These are phyloP conservation scores for Hybognathus amarus DNA, from an alignment of 2,797 vertebrate species.

Conservation along the genomic window DNA sequence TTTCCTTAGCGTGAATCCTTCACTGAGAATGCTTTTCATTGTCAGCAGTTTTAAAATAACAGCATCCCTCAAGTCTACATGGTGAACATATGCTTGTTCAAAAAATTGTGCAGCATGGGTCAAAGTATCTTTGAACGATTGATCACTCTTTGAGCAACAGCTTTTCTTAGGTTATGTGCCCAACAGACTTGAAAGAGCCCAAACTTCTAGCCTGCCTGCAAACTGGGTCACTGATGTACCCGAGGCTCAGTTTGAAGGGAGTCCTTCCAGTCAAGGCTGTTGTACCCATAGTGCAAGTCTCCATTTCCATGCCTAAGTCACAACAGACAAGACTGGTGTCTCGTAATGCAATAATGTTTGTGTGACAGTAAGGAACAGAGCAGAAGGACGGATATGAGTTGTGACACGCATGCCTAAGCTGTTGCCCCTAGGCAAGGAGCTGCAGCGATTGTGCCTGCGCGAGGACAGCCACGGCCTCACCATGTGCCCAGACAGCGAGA, in stretches of 20 bases:
- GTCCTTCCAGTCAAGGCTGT: constrained; percentile 5
- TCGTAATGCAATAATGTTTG: constrained; percentile 43
- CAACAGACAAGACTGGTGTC: constrained; percentile 10
- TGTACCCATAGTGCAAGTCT: constrained; percentile 25
- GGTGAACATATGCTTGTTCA: neutral
- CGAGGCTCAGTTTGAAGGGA: constrained; percentile 17
- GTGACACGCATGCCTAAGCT: constrained; percentile 56
- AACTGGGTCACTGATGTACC: constrained; percentile 28
- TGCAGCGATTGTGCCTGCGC: constrained; percentile 40
- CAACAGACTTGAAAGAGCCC: neutral
- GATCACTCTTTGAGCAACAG: neutral
- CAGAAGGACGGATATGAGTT: constrained; percentile 48
- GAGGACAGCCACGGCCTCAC: constrained; percentile 39
- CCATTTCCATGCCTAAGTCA: constrained; percentile 35
- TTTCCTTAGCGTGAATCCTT: neutral
- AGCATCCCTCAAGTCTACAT: constrained; percentile 11
- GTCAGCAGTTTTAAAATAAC: constrained; percentile 9
- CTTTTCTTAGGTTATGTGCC: neutral
- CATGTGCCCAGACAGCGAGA: constrained; percentile 50
- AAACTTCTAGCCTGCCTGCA: constrained; percentile 30
- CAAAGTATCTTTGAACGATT: constrained; percentile 9
- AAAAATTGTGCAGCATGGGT: neutral
- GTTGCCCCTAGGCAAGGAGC: constrained; percentile 34
- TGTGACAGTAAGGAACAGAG: constrained; percentile 42
- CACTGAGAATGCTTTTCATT: neutral